A percentile compares a stretch with the other conserved stretches of the same genome.
These are phyloP conservation scores for Naja naja DNA, from an alignment of 2,113 vertebrate species.

Conservation along the genomic window DNA sequence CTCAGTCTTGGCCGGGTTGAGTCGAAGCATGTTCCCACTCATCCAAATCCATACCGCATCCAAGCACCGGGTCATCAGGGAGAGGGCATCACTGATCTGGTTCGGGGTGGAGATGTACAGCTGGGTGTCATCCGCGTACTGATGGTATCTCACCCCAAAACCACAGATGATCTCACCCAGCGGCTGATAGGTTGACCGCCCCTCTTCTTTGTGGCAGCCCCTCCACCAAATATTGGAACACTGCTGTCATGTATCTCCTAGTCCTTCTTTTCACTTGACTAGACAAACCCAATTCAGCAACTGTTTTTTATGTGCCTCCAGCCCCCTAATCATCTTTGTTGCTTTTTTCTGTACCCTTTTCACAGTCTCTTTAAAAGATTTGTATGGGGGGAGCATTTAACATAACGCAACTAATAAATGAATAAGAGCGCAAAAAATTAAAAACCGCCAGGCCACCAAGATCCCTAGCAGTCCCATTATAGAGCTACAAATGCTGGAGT, in stretches of 20 bases:
- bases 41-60: no score
- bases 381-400: background rate
- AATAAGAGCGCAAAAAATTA: background rate
- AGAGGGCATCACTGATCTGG: no score
- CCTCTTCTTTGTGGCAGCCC: background rate
- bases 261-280: background rate
- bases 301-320: background rate
- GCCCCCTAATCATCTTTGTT: background rate
- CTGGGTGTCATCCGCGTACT: no score
- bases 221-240: background rate
- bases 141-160: no score
- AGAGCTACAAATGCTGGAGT: background rate
- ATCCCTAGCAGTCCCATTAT: background rate
- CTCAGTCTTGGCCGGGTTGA: no score
- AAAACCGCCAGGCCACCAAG: background rate
- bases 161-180: no score
- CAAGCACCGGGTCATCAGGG: no score
- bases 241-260: background rate
- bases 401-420: background rate
- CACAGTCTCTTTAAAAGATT: background rate
- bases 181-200: background rate
- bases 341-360: background rate
- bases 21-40: no score
- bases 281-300: background rate
- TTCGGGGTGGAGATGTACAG: no score